Percentiles rank a stretch among this genome's conserved stretches.
Conservation (phyloP, 2,113 vertebrate species). For the Gobiocypris rarus region DNA sequence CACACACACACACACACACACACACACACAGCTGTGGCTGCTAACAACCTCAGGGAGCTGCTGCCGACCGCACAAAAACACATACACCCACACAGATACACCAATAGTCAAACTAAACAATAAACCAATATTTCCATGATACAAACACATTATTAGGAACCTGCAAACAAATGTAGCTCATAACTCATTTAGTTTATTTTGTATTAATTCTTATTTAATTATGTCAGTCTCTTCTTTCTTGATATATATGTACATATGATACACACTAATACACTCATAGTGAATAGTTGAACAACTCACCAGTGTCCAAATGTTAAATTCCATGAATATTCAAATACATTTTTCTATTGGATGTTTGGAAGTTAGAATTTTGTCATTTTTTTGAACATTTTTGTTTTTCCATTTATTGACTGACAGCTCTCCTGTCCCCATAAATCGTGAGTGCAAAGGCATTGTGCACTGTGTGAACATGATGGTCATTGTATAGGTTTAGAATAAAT, state of each 20-base stretch:
- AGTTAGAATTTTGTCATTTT: too few species aligned
- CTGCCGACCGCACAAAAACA: slow-evolving; percentile 53
- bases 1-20: slow-evolving; percentile 41
- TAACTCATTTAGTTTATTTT: background rate
- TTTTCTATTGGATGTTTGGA: too few species aligned
- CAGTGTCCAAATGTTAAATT: background rate
- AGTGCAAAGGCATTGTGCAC: too few species aligned
- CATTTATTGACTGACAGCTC: too few species aligned
- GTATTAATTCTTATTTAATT: background rate
- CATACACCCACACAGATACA: slow-evolving; percentile 34
- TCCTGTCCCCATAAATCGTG: too few species aligned
- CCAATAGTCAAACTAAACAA: background rate
- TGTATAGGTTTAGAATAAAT: too few species aligned
- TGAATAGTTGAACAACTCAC: too few species aligned
- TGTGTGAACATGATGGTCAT: too few species aligned
- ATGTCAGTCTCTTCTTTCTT: background rate
- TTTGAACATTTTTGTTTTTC: too few species aligned
- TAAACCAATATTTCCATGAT: slow-evolving; percentile 2
- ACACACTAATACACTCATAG: too few species aligned
- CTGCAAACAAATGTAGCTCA: background rate
- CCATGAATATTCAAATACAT: too few species aligned
- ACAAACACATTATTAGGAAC: background rate
- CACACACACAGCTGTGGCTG: slow-evolving; percentile 69
- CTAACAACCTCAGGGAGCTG: slow-evolving; percentile 78
- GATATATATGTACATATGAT: too few species aligned